A percentile compares a stretch with the other conserved stretches of the same genome.
Evolutionary conservation across 2,888 invertebrate genomes (phyloP).

Genomic region (Yponomeuta sedellus): DNA sequence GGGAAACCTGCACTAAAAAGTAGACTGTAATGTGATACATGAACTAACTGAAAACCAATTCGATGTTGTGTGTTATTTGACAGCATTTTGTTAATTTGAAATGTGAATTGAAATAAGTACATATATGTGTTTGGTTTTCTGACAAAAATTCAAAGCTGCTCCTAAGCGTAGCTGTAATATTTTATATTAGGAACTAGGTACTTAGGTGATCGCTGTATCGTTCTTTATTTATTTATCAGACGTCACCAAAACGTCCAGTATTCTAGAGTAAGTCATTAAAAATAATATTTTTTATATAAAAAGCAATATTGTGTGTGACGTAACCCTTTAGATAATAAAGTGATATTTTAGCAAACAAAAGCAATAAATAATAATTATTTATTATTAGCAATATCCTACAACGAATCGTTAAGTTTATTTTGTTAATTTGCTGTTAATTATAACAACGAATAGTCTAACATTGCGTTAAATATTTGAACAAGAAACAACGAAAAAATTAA

Average conservation of each 20-base stretch:
- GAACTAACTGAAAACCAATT: not conserved
- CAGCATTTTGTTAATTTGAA: not conserved
- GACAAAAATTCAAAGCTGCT: not conserved
- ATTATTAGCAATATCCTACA: not conserved
- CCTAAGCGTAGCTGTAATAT: not conserved
- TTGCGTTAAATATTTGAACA: not conserved
- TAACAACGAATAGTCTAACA: not conserved
- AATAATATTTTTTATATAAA: slow-evolving; percentile 1
- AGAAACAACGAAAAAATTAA: not conserved
- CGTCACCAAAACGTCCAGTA: not conserved
- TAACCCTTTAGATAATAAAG: not conserved
- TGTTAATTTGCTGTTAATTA: not conserved
- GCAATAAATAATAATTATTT: not conserved
- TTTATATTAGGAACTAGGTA: not conserved
- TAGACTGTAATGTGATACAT: slow-evolving; percentile 3
- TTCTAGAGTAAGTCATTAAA: not conserved
- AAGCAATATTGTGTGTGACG: not conserved
- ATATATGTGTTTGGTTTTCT: not conserved
- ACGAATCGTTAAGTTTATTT: not conserved
- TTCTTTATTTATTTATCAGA: not conserved
- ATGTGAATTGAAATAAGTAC: not conserved
- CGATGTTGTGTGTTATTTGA: not conserved
- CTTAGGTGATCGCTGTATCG: not conserved
- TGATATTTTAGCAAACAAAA: not conserved
- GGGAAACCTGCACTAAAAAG: not conserved